These are phyloP conservation scores for Hartigia nigra DNA, from an alignment of 2,888 invertebrate species.

Conservation along the genomic window DNA sequence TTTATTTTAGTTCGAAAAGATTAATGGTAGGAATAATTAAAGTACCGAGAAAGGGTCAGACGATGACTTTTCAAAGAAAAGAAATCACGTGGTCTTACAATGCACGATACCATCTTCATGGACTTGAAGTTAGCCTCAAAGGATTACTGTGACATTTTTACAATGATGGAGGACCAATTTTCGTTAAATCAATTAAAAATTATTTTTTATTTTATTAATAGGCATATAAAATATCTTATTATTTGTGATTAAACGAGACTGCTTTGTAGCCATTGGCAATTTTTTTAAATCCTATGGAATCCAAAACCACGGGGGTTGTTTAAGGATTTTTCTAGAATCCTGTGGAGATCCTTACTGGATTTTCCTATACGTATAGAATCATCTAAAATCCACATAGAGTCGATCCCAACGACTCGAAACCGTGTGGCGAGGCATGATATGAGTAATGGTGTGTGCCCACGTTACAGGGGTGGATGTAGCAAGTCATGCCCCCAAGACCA, in stretches of 20 bases:
- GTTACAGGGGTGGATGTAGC: slow-evolving; percentile 58
- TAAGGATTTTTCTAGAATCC: not conserved
- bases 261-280: too few species aligned
- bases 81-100: not conserved
- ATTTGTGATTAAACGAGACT: not conserved
- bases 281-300: not conserved
- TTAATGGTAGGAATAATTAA: slow-evolving; percentile 49
- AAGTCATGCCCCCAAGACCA: slow-evolving; percentile 61
- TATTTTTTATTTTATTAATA: not conserved
- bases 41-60: slow-evolving; percentile 23
- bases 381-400: not conserved
- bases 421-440: slow-evolving; percentile 63
- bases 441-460: slow-evolving; percentile 66
- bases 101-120: not conserved
- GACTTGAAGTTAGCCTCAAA: not conserved
- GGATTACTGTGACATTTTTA: not conserved
- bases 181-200: not conserved
- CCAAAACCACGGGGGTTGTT: not conserved
- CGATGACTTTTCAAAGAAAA: slow-evolving; percentile 8
- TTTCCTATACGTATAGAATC: not conserved
- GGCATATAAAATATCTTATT: not conserved
- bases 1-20: slow-evolving; percentile 33
- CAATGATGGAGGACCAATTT: rapidly evolving
- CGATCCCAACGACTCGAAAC: slow-evolving; percentile 6
- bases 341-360: not conserved